Conservation (phyloP, 2,888 invertebrate species). For the Eupithecia pulchellata region DNA sequence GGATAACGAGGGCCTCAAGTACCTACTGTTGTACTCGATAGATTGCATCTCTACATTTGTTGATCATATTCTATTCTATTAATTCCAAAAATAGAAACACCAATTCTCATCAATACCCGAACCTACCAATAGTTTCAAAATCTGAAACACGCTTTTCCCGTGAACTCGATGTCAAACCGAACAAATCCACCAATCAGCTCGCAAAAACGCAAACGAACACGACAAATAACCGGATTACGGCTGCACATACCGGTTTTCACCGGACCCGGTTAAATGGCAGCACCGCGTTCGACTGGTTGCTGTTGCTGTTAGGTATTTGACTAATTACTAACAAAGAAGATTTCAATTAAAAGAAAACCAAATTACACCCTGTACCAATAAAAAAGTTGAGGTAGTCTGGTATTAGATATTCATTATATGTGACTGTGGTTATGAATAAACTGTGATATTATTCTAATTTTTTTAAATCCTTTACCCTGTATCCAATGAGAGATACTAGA, state of each 20-base stretch:
- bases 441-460: too few species aligned
- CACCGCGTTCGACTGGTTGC: slow-evolving; percentile 1
- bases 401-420: too few species aligned
- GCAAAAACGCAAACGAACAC: slow-evolving; percentile 33
- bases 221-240: slow-evolving; percentile 46
- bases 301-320: background rate
- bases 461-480: too few species aligned
- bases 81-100: too few species aligned
- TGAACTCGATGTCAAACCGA: slow-evolving; percentile 3
- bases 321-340: background rate
- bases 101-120: background rate
- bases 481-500: too few species aligned
- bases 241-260: slow-evolving; percentile 37
- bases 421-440: too few species aligned
- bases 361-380: background rate
- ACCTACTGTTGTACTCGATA: background rate
- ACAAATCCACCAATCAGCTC: slow-evolving; percentile 32
- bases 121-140: background rate
- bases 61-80: too few species aligned
- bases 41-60: background rate
- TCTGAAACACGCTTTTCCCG: slow-evolving; percentile 2
- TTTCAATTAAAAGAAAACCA: background rate
- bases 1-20: background rate
- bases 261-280: slow-evolving; percentile 24
- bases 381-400: background rate